Evolutionary conservation across 2,888 invertebrate genomes (phyloP).

Genomic region (Hipparchia semele): DNA sequence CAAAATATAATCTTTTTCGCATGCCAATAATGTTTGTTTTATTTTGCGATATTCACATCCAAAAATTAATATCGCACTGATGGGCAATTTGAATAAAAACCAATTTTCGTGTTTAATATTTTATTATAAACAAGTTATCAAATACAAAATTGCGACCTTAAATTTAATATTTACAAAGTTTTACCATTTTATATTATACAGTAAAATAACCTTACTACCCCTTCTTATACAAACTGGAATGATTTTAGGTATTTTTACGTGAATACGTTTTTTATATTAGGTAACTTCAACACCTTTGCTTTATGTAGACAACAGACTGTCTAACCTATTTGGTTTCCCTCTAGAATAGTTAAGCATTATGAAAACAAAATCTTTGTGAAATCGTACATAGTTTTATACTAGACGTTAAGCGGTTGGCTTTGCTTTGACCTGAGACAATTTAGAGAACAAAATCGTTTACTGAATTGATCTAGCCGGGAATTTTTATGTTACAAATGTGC

Average conservation of each 20-base stretch:
- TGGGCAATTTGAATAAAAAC: background rate
- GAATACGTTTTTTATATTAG: background rate
- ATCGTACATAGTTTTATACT: background rate
- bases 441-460: background rate
- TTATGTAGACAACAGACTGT: background rate
- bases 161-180: conserved; percentile 67
- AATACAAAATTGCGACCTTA: conserved; percentile 63
- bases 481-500: background rate
- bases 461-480: background rate
- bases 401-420: no score
- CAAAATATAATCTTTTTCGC: conserved; percentile 47
- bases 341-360: background rate
- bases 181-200: conserved; percentile 46
- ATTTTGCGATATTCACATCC: conserved; percentile 12
- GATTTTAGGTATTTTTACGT: conserved; percentile 25
- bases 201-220: conserved; percentile 48
- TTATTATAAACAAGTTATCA: conserved; percentile 68
- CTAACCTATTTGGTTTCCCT: background rate
- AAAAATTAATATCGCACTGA: no score
- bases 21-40: conserved; percentile 39
- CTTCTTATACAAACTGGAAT: conserved; percentile 51
- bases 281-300: no score
- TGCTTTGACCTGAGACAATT: background rate
- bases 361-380: background rate
- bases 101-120: conserved; percentile 38